phyloP scores from a whole-genome alignment of 2,113 vertebrate species.

The Sakesphorus luctuosus region DNA sequence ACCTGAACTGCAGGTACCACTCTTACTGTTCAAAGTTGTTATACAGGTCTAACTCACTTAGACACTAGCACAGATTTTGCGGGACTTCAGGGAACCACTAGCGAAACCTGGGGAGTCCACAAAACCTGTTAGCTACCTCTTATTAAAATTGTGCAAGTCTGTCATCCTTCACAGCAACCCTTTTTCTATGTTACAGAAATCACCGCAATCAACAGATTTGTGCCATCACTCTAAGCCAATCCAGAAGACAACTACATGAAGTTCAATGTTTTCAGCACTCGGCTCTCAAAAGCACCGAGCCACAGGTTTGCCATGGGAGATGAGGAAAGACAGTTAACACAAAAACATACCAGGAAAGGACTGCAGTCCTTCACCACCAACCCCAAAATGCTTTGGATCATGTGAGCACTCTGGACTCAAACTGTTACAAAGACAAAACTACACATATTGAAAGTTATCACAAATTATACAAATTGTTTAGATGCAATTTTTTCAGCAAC shows the following conservation, averaged over 20 bases:
- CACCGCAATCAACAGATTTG: background rate
- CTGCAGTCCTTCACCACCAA: background rate
- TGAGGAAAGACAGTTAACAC: background rate
- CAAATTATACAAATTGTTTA: background rate
- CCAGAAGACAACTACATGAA: background rate
- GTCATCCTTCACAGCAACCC: background rate
- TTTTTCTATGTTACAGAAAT: background rate
- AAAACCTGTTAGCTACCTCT: background rate
- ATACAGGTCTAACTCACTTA: background rate
- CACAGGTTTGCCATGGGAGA: background rate
- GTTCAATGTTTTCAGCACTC: background rate
- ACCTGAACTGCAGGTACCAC: background rate
- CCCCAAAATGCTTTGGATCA: background rate
- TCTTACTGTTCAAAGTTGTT: background rate
- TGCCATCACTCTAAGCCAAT: background rate
- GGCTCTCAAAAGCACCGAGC: background rate
- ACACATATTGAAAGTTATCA: background rate
- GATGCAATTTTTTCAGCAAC: background rate
- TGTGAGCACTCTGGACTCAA: background rate
- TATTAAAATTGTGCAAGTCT: background rate
- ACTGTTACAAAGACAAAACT: background rate
- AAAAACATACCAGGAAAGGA: background rate
- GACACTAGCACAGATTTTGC: background rate
- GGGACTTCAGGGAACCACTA: background rate
- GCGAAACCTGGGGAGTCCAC: background rate